Base-by-base conservation (phyloP, 2,113 vertebrate species). In the Ornithorhynchus anatinus region DNA sequence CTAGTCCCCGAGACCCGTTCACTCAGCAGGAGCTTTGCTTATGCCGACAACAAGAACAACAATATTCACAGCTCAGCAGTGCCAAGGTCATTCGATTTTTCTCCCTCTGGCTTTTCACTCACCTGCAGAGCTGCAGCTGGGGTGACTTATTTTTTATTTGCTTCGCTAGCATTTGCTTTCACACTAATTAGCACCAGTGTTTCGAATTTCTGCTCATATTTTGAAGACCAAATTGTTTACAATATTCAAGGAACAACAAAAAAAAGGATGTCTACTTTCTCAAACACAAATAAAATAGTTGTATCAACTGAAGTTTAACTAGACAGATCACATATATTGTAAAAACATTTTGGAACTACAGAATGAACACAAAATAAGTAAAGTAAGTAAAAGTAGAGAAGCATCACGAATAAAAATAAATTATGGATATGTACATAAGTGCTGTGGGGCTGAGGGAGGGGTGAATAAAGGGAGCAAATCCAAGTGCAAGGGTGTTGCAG, bases 161-260 rank as follows among this genome's bases (percentile, higher is more conserved):
- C n/a, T 63, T 64, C 70, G 23, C 50, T 69, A 56, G 10, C 42
- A 60, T 63, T 22, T 53, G 33, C 65, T 60, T 59, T 69, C 42
- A 66, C 36, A 75, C 23, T 65, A 75, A 69, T 59, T 50, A 74
- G n/a, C 52, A 72, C 19, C 72, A 40, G 1, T 13, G 1, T 13
- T 50, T 50, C 48, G 25, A 59, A 53, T 51, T 80, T 45, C 39
- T 43, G 37, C 52, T 63, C 37, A 50, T 62, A 38, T 64, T 73
- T 50, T 51, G 27, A 7, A 40, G 35, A 47, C 15, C 10, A 52
- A 35, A 44, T 13, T 63, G 16, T 59, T 62, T 59, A 29, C 8
- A 9, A 69, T 32, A 71, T 59, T 47, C 52, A 57, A 10, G 2
- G 11, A 2, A 19, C 20, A 63, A 10, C 19, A 81, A 67, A 71